These are phyloP conservation scores for Atta cephalotes DNA, from an alignment of 1,140 invertebrate species.

Conservation along the genomic window DNA sequence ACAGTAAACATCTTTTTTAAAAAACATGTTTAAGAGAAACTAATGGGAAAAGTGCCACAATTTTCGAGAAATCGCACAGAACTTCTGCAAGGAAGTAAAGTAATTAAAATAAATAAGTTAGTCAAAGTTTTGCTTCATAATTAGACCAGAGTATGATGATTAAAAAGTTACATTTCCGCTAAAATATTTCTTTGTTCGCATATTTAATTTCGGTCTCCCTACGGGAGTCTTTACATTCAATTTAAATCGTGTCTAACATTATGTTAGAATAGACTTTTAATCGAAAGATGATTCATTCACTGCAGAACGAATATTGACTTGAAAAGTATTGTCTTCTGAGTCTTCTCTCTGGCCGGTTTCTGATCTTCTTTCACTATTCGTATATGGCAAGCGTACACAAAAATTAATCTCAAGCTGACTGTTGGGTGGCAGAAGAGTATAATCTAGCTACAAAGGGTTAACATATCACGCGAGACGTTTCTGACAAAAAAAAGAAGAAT, in stretches of 20 bases:
- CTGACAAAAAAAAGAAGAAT: conserved; percentile 2
- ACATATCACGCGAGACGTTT: conserved; percentile 30
- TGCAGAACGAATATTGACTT: background rate
- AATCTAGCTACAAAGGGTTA: conserved; percentile 50
- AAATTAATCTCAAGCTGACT: conserved; percentile 58
- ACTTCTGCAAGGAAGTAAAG: conserved; percentile 4
- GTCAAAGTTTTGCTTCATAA: conserved; percentile 28
- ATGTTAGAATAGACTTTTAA: background rate
- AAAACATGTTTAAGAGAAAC: background rate
- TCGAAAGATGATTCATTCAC: background rate
- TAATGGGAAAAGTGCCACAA: background rate
- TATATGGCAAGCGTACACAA: conserved; percentile 8
- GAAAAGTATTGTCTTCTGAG: background rate
- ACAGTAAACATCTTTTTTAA: background rate
- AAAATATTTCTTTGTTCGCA: background rate
- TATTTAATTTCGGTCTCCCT: conserved; percentile 13
- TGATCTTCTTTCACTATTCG: conserved; percentile 27
- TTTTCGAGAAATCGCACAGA: conserved; percentile 5
- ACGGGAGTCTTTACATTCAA: background rate
- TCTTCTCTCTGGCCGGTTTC: background rate
- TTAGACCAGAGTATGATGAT: conserved; percentile 19
- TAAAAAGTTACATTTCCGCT: conserved; percentile 22
- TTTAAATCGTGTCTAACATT: conserved; percentile 14
- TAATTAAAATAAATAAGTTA: conserved; percentile 33
- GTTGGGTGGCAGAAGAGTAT: conserved; percentile 47